Evolutionary conservation across 2,888 invertebrate genomes (phyloP).

Genomic region (Andrena bicolor): DNA sequence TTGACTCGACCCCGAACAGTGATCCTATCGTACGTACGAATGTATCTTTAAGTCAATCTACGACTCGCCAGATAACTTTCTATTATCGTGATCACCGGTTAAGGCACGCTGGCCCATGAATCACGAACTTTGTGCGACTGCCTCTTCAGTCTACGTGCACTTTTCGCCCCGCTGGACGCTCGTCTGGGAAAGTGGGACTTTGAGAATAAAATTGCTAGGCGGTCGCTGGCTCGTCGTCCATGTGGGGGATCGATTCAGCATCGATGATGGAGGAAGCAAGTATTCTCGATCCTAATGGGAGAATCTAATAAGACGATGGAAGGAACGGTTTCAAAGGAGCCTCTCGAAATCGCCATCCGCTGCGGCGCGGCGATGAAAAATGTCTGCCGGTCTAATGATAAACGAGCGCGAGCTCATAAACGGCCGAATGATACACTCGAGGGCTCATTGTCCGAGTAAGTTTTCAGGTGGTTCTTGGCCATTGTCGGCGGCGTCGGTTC

Average conservation of each 20-base stretch:
- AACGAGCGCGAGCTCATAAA: constrained; percentile 82
- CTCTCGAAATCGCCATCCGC: constrained; percentile 48
- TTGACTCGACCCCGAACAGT: constrained; percentile 16
- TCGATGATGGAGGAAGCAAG: not conserved
- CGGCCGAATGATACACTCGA: constrained; percentile 82
- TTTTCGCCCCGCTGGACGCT: constrained; percentile 1
- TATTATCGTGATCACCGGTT: constrained; percentile 60
- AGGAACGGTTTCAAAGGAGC: not conserved
- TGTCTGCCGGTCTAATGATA: constrained; percentile 78
- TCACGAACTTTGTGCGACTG: constrained; percentile 45
- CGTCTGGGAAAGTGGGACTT: constrained; percentile 27
- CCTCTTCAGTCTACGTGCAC: constrained; percentile 6
- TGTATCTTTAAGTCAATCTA: constrained; percentile 62
- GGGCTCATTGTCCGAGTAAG: constrained; percentile 79
- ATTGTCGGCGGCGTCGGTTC: constrained; percentile 70
- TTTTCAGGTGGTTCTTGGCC: constrained; percentile 76
- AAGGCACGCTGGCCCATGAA: constrained; percentile 46
- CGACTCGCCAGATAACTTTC: constrained; percentile 59
- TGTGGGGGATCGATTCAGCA: not conserved
- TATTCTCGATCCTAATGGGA: not conserved
- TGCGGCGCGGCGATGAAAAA: constrained; percentile 77
- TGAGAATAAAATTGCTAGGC: not conserved
- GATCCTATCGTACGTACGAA: constrained; percentile 59
- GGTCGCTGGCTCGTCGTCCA: not conserved
- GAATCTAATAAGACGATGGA: constrained; percentile 11